These are phyloP conservation scores for Drosophila merina DNA, from an alignment of 2,888 invertebrate genomes.

Conservation along the genomic window DNA sequence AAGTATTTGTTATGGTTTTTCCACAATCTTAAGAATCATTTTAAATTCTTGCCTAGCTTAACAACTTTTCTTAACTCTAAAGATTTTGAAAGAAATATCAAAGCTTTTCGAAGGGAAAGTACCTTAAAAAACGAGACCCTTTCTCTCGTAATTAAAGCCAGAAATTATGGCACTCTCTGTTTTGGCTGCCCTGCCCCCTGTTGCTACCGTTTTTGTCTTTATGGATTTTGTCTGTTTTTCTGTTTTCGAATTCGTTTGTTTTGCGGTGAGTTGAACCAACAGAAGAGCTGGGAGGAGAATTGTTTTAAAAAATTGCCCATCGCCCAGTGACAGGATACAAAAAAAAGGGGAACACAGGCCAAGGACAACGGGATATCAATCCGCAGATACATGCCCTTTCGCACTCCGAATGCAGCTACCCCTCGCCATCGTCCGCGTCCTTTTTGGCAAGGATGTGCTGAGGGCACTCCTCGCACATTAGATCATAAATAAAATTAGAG, in stretches of 20 bases:
- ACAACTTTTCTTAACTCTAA: too few relatives aligned
- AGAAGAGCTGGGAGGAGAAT: conserved; percentile 13
- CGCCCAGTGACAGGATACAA: conserved; percentile 60
- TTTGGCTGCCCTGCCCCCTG: conserved; percentile 26
- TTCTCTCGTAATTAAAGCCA: background rate
- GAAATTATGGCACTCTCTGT: background rate
- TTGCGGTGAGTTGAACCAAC: conserved; percentile 63
- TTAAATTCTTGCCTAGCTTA: too few relatives aligned
- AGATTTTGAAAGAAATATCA: too few relatives aligned
- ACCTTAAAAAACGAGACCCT: background rate
- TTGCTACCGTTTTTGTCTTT: conserved; percentile 28
- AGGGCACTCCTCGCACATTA: conserved; percentile 62
- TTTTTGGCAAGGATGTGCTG: conserved; percentile 49
- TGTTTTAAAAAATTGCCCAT: conserved; percentile 57
- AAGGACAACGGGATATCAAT: conserved; percentile 81
- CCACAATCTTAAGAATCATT: too few relatives aligned
- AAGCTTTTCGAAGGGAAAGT: too few relatives aligned
- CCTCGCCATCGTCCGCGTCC: background rate
- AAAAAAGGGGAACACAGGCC: conserved; percentile 41
- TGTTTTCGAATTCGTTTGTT: conserved; percentile 46
- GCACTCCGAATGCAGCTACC: conserved; percentile 58
- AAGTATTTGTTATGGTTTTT: too few relatives aligned
- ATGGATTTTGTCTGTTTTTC: background rate
- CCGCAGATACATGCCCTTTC: conserved; percentile 84
- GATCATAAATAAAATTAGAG: conserved; percentile 82